Evolutionary conservation across 2,888 invertebrate species (phyloP).

Genomic region (Ornithoptera alexandrae): DNA sequence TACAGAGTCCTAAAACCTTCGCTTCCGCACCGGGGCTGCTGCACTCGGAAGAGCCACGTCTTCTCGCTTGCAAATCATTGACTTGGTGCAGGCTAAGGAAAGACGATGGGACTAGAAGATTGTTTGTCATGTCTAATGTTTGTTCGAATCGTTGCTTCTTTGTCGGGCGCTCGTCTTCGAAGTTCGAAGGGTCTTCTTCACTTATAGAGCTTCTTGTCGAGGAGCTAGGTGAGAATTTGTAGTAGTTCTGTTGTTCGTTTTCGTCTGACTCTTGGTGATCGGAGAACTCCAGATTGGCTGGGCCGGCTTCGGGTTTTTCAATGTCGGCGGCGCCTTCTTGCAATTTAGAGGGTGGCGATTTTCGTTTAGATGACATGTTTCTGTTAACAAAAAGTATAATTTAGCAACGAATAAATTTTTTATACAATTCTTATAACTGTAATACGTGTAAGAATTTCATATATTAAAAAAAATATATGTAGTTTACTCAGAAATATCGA

Average conservation of each 20-base stretch:
- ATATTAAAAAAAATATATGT: no score
- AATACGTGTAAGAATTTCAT: no score
- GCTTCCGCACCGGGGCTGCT: conserved; percentile 85
- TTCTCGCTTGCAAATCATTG: conserved; percentile 72
- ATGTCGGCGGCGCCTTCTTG: conserved; percentile 84
- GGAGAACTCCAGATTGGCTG: conserved; percentile 71
- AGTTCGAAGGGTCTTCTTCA: conserved; percentile 80
- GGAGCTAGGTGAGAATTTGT: conserved; percentile 73
- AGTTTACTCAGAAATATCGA: no score
- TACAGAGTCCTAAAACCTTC: conserved; percentile 83
- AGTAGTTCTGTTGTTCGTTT: conserved; percentile 64
- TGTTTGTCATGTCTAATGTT: conserved; percentile 81
- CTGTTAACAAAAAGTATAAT: conserved; percentile 80
- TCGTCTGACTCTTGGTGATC: conserved; percentile 70
- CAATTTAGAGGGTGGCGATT: conserved; percentile 96
- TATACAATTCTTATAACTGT: neutral
- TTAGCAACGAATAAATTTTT: neutral
- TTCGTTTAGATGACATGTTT: conserved; percentile 98
- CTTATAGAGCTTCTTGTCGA: conserved; percentile 74
- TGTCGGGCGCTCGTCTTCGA: conserved; percentile 81
- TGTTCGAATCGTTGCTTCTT: conserved; percentile 82
- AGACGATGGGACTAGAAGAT: conserved; percentile 76
- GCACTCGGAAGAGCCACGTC: conserved; percentile 84
- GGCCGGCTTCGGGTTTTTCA: conserved; percentile 74
- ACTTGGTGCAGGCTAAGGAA: conserved; percentile 80